These are phyloP conservation scores for Trachelus stipa DNA, from an alignment of 2,888 invertebrate species.

Conservation along the genomic window DNA sequence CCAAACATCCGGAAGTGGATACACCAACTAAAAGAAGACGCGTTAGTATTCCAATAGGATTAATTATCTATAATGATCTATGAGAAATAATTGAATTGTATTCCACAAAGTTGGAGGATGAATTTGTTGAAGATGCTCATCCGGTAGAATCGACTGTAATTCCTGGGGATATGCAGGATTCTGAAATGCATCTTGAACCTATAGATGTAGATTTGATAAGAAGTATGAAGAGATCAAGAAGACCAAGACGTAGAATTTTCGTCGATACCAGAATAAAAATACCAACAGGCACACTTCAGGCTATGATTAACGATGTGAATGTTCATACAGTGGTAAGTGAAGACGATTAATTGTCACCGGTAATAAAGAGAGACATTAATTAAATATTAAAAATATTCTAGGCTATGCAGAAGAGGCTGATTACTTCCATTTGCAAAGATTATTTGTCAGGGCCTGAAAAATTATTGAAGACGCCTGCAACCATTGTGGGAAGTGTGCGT, in stretches of 20 bases:
- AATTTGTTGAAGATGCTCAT: neutral
- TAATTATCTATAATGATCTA: constrained; percentile 7
- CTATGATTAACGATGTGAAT: neutral
- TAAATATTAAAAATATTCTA: neutral
- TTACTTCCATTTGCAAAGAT: neutral
- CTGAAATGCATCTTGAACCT: neutral
- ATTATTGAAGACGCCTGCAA: neutral
- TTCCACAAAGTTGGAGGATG: neutral
- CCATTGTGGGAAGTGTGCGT: neutral
- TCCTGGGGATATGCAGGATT: neutral
- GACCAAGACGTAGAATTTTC: neutral
- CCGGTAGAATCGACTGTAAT: neutral
- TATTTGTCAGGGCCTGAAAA: neutral
- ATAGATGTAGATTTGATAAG: neutral
- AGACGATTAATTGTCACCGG: neutral
- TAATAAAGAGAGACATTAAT: neutral
- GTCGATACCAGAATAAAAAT: neutral
- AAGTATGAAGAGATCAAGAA: neutral
- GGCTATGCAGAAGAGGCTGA: neutral
- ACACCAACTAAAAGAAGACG: constrained; percentile 29
- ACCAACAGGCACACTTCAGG: neutral
- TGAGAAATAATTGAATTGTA: neutral
- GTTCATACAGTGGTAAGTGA: neutral
- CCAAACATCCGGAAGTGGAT: constrained; percentile 5
- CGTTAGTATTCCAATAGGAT: constrained; percentile 13